Evolutionary conservation across 2,113 vertebrate species (phyloP), one percentile per base, ranked within the genome.

Genomic region (Corythoichthys intestinalis): DNA sequence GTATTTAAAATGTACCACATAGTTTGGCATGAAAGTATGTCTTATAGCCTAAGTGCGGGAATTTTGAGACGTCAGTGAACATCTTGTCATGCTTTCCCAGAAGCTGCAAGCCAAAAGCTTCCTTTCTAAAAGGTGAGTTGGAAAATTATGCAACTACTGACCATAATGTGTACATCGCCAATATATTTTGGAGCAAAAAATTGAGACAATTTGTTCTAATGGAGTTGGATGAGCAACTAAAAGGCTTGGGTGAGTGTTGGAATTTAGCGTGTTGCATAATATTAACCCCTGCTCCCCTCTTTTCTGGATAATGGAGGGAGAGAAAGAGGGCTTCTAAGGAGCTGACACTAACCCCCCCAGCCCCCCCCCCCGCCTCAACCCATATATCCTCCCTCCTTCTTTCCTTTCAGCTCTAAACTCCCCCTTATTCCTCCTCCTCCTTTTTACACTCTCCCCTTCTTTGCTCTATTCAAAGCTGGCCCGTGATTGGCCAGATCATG

Each of bases 211-310:
- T 13, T 47, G 12, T 20, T 63, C 20, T 28, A 39, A 53, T 13
- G 48, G n/a, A 37, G 8, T 53, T 54, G 39, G 34, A 77, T 53
- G 37, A 56, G 34, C 37, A 39, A 57, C 12, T 41, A 68, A 54
- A 46, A 58, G 37, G 68, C 70, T 76, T 83, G 61, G 83, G 77
- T 75, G 85, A 88, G 82, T 81, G 77, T 64, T 82, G 76, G 84
- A 74, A 92, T 92, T 91, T 87, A 81, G 75, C 71, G 72, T 89
- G 88, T 86, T 92, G 92, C 88, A 91, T 92, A 91, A 91, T 88
- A 92, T 92, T 92, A 94, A 93, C 91, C 92, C 91, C 78, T 90
- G 73, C 84, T 76, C 90, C 89, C 85, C 88, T 85, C 86, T 90
- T 90, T 90, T 89, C 88, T 87, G 53, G 69, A 70, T 71, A 72